Evolutionary conservation across 2,113 vertebrate species (phyloP), one percentile per base, ranked within the genome.

Genomic region (Stigmatopora nigra): DNA sequence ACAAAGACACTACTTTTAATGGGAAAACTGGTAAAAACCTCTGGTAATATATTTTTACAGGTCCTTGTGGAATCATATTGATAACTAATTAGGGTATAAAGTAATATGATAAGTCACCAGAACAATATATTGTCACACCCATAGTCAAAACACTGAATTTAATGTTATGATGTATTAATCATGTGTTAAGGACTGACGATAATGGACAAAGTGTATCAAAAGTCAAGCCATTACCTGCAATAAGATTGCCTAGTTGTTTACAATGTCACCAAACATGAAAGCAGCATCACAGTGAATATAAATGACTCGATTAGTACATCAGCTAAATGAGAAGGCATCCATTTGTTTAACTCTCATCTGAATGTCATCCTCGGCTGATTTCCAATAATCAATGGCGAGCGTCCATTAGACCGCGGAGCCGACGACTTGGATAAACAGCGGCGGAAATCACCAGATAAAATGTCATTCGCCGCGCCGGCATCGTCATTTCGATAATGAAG

Each of bases 401-500:
- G 63, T 61, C 66, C 71, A 70, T 49, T 49, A 51, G 62, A 4
- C 47, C 46, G 11, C 25, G 16, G 17, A 6, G 14, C 14, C 35
- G 17, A 48, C 8, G 7, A n/a, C 60, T 15, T 69, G 51, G 56
- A 67, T 31, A 76, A 73, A 75, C 68, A 72, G 5, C 5, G 7
- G 16, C 7, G 71, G 52, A 59, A 65, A 69, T n/a, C 17, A 62
- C 58, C 62, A 74, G 78, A 72, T 64, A 72, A 77, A 71, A 72
- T 61, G 77, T 5, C 76, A 76, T 77, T 75, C 76, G 45, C 73
- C 70, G 78, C 68, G 47, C 61, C 80, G 79, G 73, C 70, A 73
- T 61, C 67, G 75, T 72, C 69, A 47, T 65, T 48, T 57, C 68
- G 57, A 73, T 85, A 82, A 87, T 86, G 83, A 88, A 86, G 77